Conservation (phyloP, 2,113 vertebrate genomes). For the Orientallactaga bullata region DNA sequence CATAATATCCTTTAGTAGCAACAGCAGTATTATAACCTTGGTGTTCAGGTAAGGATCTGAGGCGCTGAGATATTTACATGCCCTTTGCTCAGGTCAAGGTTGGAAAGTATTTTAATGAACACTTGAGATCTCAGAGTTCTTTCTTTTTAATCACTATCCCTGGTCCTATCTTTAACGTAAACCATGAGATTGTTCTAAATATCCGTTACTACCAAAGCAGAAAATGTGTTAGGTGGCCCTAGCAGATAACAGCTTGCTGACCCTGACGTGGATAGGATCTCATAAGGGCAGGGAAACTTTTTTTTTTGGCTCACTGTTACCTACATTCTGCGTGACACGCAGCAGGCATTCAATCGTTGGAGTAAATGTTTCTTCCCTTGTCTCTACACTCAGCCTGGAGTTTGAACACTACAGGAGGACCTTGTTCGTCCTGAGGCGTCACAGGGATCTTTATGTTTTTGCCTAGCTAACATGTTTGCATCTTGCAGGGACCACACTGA, state of each 20-base stretch:
- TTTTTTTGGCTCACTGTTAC: not conserved
- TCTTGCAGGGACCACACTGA: not conserved
- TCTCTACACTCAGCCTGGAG: not conserved
- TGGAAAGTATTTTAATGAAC: not conserved
- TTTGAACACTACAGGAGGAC: not conserved
- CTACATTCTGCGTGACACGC: not conserved
- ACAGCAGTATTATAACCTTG: not conserved
- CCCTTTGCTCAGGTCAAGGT: not conserved
- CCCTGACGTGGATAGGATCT: not conserved
- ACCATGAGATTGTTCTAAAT: not conserved
- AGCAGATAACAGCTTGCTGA: not conserved
- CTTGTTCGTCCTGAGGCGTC: not conserved
- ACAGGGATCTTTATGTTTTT: not conserved
- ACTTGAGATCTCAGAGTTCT: not conserved
- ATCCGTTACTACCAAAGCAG: not conserved
- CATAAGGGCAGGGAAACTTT: rapidly evolving
- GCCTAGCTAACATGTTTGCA: not conserved
- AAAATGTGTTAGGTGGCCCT: not conserved
- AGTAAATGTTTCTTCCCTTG: not conserved
- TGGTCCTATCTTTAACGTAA: not conserved
- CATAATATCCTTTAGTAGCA: not conserved
- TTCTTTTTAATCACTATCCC: not conserved
- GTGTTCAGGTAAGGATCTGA: not conserved
- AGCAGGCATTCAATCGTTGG: not conserved
- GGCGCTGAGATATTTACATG: not conserved